Percentiles rank a stretch among this genome's conserved stretches.
Conservation (phyloP, 1,140 invertebrate genomes). For the Scaptodrosophila lebanonensis region DNA sequence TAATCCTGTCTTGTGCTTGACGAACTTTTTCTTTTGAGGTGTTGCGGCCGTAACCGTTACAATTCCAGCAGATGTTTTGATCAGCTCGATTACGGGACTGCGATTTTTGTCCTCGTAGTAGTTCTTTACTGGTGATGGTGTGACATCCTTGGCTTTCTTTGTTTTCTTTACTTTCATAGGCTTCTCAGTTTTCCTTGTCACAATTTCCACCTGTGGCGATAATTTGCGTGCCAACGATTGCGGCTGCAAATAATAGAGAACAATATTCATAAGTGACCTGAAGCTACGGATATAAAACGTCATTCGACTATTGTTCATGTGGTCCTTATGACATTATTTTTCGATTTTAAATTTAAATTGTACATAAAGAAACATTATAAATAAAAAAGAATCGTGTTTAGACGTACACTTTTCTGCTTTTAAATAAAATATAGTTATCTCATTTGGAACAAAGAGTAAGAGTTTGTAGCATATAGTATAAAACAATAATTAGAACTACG, state of each 20-base stretch:
- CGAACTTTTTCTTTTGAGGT: conserved; percentile 1
- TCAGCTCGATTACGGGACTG: conserved; percentile 3
- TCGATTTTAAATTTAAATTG: too few species aligned
- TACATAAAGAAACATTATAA: too few species aligned
- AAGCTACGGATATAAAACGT: too few species aligned
- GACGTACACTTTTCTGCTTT: too few species aligned
- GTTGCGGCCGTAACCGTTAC: conserved; percentile 21
- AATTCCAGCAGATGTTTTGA: conserved; percentile 48
- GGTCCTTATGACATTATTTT: too few species aligned
- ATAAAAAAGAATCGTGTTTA: too few species aligned
- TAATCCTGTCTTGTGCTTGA: conserved; percentile 32
- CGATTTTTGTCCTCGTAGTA: conserved; percentile 53
- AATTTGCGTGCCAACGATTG: conserved; percentile 39
- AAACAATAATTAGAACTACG: too few species aligned
- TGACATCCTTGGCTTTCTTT: conserved; percentile 3
- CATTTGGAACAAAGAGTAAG: too few species aligned
- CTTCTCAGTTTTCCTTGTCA: background rate
- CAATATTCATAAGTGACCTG: too few species aligned
- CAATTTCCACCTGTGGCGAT: conserved; percentile 19
- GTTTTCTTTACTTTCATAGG: conserved; percentile 20
- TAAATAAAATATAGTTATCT: too few species aligned
- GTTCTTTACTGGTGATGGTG: conserved; percentile 39
- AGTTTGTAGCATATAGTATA: too few species aligned
- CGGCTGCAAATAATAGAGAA: conserved; percentile 20
- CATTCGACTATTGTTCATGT: too few species aligned